Base-by-base conservation (phyloP, 2,888 invertebrate genomes). In the Dugesia japonica region DNA sequence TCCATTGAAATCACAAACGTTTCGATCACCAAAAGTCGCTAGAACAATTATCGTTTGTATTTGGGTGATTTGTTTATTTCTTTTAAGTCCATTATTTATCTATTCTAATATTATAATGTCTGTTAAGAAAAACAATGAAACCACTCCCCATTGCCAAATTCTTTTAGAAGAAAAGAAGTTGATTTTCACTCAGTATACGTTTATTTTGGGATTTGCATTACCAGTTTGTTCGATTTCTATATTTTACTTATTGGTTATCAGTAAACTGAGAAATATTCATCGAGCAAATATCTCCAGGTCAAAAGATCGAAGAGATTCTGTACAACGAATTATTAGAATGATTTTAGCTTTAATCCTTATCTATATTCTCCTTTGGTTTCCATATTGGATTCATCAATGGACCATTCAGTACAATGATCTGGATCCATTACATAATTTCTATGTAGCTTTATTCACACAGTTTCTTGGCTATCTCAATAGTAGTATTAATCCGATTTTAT, bases 401-500 rank as follows among this genome's bases (percentile, higher is more conserved):
- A 56, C n/a, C 1, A n/a, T 56, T 13, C 56, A 56, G n/a, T 56
- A 20, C 23, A 56, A 56, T 23, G 56, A 56, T 4, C 7, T 56
- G 23, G 56, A 56, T 20, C 56, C 56, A 4, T 56, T 56, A 56
- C n/a, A 13, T n/a, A 56, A n/a, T 23, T 23, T 56, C 17, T 56
- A 56, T 56, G 20, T 56, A 9, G 56, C 9, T 20, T n/a, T 56
- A 4, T 56, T 56, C 17, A 56, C 56, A 56, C 75, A 75, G 28
- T 23, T 75, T 28, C 9, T 75, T 1, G 42, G 42, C 28, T 75
- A 75, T 23, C 20, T 56, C 4, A 75, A 75, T 26, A 75, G 75
- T 38, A 71, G 42, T 4, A 28, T 42, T 4, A 75, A 75, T 20
- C 75, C 75, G n/a, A 71, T 75, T 28, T 56, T 75, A 26, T 75